These are phyloP conservation scores for Bellardia pandia DNA, from an alignment of 2,888 invertebrate species.

Conservation along the genomic window DNA sequence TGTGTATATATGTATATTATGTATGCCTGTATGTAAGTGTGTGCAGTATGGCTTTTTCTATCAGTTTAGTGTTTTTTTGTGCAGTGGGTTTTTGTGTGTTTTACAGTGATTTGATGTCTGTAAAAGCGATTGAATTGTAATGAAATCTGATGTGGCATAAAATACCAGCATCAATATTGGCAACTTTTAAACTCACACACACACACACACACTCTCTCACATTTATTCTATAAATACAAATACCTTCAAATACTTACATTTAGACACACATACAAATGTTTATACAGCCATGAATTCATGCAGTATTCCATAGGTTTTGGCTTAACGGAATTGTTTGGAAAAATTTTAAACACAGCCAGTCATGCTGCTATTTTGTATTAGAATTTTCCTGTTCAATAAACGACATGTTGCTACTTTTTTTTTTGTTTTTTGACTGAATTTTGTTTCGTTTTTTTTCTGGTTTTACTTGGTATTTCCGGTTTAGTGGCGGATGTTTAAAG, in stretches of 20 bases:
- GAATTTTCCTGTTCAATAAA: slow-evolving; percentile 49
- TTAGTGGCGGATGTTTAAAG: slow-evolving; percentile 66
- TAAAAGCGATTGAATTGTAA: slow-evolving; percentile 77
- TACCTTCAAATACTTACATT: slow-evolving; percentile 9
- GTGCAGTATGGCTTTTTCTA: slow-evolving; percentile 41
- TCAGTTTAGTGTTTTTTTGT: slow-evolving; percentile 38
- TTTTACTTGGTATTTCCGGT: slow-evolving; percentile 61
- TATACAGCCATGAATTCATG: slow-evolving; percentile 12
- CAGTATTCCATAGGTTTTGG: slow-evolving; percentile 6
- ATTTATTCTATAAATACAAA: neutral
- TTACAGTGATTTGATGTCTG: slow-evolving; percentile 74
- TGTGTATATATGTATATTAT: neutral
- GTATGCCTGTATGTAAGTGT: neutral
- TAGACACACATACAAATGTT: neutral
- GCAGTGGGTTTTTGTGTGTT: slow-evolving; percentile 63
- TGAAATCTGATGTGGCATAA: slow-evolving; percentile 76
- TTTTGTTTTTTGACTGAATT: neutral
- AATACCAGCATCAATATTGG: slow-evolving; percentile 73
- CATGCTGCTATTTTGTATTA: slow-evolving; percentile 11
- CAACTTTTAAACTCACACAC: slow-evolving; percentile 54
- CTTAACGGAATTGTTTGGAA: slow-evolving; percentile 22
- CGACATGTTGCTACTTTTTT: slow-evolving; percentile 53
- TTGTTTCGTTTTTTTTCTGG: slow-evolving; percentile 5
- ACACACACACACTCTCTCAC: slow-evolving; percentile 14
- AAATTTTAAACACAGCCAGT: slow-evolving; percentile 39